Evolutionary conservation across 2,113 vertebrate genomes (phyloP).

Genomic region (Cyprichromis sp.): DNA sequence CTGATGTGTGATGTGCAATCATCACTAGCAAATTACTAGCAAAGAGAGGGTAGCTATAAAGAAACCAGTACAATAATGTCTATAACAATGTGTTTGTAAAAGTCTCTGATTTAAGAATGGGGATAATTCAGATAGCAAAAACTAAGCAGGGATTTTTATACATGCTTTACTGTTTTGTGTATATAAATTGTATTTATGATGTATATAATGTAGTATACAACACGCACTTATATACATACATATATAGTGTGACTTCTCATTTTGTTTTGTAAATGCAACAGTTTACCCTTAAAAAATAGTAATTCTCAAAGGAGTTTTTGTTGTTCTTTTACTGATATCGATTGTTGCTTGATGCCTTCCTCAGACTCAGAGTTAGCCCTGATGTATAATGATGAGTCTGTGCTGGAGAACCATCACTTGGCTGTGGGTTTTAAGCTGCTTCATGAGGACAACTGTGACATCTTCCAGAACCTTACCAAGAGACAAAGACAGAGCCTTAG

Average conservation of each 20-base stretch:
- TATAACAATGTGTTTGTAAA: neutral
- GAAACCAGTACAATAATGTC: neutral
- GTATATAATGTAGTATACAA: neutral
- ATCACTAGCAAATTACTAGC: neutral
- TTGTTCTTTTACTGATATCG: neutral
- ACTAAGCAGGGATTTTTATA: neutral
- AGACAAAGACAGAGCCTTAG: slow-evolving; percentile 86
- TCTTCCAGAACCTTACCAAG: slow-evolving; percentile 90
- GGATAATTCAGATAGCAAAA: neutral
- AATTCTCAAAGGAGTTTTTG: neutral
- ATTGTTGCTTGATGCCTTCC: neutral
- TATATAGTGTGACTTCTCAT: neutral
- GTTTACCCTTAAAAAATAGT: neutral
- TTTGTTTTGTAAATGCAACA: neutral
- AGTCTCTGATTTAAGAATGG: neutral
- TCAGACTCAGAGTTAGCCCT: slow-evolving; percentile 90
- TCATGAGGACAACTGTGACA: slow-evolving; percentile 93
- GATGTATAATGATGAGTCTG: slow-evolving; percentile 95
- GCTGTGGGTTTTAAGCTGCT: slow-evolving; percentile 93
- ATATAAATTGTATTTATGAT: neutral
- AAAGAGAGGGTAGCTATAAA: neutral
- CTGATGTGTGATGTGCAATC: neutral
- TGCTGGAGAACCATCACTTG: slow-evolving; percentile 91
- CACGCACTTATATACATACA: neutral
- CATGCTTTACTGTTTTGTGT: neutral